phyloP scores from a whole-genome alignment of 2,888 invertebrate genomes.

The Gastrophysa polygoni region DNA sequence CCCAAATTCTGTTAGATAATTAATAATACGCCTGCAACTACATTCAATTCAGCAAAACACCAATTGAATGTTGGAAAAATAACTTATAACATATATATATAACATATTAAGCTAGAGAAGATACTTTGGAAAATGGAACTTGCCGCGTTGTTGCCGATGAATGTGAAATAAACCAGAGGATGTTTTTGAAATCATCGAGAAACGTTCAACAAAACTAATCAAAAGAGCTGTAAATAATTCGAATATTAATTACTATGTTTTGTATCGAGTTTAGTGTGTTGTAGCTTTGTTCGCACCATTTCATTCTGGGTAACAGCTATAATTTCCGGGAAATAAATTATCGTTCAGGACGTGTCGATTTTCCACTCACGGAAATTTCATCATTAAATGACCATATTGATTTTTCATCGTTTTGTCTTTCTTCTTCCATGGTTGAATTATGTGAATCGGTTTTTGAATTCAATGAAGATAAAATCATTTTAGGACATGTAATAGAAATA shows the following conservation, averaged over 20 bases:
- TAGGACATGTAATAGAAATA: no score
- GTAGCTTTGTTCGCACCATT: neutral
- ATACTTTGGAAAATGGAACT: neutral
- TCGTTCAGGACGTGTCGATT: neutral
- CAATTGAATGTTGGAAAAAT: no score
- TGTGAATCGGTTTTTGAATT: no score
- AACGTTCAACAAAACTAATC: neutral
- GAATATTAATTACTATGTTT: neutral
- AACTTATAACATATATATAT: no score
- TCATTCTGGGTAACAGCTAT: neutral
- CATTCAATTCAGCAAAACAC: no score
- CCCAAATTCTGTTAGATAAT: no score
- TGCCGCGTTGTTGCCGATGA: neutral
- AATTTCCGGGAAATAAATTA: neutral
- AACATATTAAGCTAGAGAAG: no score
- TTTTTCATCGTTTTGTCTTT: no score
- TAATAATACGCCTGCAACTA: no score
- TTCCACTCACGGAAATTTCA: neutral
- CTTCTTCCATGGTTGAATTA: no score
- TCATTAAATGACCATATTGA: neutral
- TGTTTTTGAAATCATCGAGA: neutral
- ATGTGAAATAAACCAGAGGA: neutral
- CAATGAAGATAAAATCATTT: no score
- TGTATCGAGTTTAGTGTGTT: neutral
- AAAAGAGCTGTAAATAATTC: neutral